Evolutionary conservation across 2,113 vertebrate genomes (phyloP).

Genomic region (Suncus etruscus): DNA sequence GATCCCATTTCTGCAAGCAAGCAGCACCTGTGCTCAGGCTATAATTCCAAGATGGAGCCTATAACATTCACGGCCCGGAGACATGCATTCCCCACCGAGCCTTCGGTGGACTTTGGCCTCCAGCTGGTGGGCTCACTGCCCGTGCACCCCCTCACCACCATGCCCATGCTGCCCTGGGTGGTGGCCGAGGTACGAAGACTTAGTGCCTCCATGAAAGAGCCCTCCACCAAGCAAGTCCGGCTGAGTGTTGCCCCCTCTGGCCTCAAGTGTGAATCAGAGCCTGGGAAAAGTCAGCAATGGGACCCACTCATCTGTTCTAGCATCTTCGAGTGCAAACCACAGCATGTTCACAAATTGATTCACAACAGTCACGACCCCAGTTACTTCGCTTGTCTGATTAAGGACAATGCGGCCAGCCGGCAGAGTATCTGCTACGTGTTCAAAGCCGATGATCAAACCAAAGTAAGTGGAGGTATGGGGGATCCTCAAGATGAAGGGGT

Average conservation of each 20-base stretch:
- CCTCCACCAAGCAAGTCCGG: slow-evolving; percentile 79
- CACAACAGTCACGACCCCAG: slow-evolving; percentile 95
- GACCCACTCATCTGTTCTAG: slow-evolving; percentile 91
- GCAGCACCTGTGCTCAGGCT: slow-evolving; percentile 58
- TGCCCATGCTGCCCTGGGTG: slow-evolving; percentile 97
- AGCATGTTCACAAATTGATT: slow-evolving; percentile 93
- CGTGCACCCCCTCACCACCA: slow-evolving; percentile 94
- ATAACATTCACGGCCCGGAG: slow-evolving; percentile 88
- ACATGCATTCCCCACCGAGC: slow-evolving; percentile 65
- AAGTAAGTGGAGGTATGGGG: slow-evolving; percentile 89
- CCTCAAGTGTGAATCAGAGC: slow-evolving; percentile 89
- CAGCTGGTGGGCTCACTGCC: slow-evolving; percentile 91
- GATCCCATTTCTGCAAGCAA: slow-evolving; percentile 20
- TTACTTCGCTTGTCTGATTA: slow-evolving; percentile 95
- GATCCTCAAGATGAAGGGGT: background rate
- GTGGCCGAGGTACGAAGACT: slow-evolving; percentile 93
- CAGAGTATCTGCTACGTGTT: slow-evolving; percentile 94
- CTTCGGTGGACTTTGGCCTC: slow-evolving; percentile 88
- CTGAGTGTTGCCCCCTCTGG: slow-evolving; percentile 89
- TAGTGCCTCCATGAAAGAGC: slow-evolving; percentile 79
- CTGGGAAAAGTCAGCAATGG: slow-evolving; percentile 88
- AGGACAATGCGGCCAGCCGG: slow-evolving; percentile 77
- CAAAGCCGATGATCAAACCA: slow-evolving; percentile 93
- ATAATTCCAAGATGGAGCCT: slow-evolving; percentile 85
- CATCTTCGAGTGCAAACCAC: slow-evolving; percentile 94